Evolutionary conservation across 2,888 invertebrate genomes (phyloP).

Genomic region (Lycaena phlaeas): DNA sequence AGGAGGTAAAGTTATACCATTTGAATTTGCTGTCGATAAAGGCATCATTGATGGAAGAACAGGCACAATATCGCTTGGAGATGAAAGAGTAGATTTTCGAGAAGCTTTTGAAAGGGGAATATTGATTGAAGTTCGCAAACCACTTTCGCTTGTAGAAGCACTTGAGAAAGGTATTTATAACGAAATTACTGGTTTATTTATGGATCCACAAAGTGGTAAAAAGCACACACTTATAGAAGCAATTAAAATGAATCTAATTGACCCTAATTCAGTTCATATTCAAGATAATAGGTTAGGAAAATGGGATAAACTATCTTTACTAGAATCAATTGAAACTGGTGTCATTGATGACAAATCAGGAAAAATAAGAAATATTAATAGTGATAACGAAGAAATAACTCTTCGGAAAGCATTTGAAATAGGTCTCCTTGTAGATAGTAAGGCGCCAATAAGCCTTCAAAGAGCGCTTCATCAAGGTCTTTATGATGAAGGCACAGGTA

Average conservation of each 20-base stretch:
- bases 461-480: conserved; percentile 89
- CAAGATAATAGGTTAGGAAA: conserved; percentile 83
- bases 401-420: conserved; percentile 84
- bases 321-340: conserved; percentile 83
- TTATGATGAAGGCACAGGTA: conserved; percentile 85
- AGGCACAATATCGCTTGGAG: conserved; percentile 77
- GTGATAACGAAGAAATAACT: conserved; percentile 77
- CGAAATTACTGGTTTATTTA: conserved; percentile 83
- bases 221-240: conserved; percentile 87
- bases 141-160: conserved; percentile 86
- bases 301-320: conserved; percentile 83
- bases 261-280: conserved; percentile 87
- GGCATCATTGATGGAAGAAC: conserved; percentile 83
- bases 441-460: conserved; percentile 86
- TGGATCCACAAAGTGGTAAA: conserved; percentile 86
- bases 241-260: conserved; percentile 84
- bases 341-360: conserved; percentile 82
- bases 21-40: conserved; percentile 85
- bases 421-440: conserved; percentile 85
- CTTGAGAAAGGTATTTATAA: conserved; percentile 86
- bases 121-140: conserved; percentile 85
- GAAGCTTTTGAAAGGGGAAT: conserved; percentile 90
- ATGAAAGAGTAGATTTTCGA: conserved; percentile 81
- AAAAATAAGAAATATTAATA: conserved; percentile 79
- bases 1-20: conserved; percentile 85